Evolutionary conservation across 2,888 invertebrate genomes (phyloP), one percentile per base, ranked within the genome.

Genomic region (Caenorhabditis sp.): DNA sequence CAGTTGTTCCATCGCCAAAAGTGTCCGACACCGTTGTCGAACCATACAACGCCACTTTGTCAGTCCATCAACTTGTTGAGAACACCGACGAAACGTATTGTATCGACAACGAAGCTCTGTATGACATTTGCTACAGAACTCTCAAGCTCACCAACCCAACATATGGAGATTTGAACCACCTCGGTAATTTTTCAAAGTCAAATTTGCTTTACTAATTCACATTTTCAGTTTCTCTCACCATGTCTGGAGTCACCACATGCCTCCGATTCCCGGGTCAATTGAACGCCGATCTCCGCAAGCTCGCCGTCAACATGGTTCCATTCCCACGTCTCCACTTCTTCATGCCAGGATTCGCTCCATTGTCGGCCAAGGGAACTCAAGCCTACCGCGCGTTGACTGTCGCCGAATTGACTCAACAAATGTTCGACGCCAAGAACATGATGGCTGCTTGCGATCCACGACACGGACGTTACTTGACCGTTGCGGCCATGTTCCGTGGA

Each of bases 201-300:
- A 27, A 27, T 14, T 26, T 10, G 14, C 14, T 4, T 31, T 31
- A 4, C 10, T 10, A 43, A 43, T 51, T 53, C n/a, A n/a, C n/a
- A n/a, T 54, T 68, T 83, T 63, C 69, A 84, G 90, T 90, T 2
- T 89, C 89, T 17, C 87, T 89, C 68, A 90, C 90, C 19, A 90
- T 90, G 90, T 89, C 89, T 37, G 90, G 90, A 37, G 89, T 90
- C n/a, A 90, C 90, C 19, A 90, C 90, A 31, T 90, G 90, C 89
- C 91, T 94, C 49, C 91, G 94, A 80, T 95, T 95, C 90, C 95
- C 95, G 19, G 95, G 95, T 65, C 95, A 95, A 88, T 88, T 95
- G 84, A 95, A 89, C 54, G 88, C 95, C n/a, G 95, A 95, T 90
- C 90, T 95, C 67, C 91, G 95, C 86, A 93, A 95, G 82, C 80